phyloP scores from a whole-genome alignment of 2,888 invertebrate species.

The Elmis aenea region DNA sequence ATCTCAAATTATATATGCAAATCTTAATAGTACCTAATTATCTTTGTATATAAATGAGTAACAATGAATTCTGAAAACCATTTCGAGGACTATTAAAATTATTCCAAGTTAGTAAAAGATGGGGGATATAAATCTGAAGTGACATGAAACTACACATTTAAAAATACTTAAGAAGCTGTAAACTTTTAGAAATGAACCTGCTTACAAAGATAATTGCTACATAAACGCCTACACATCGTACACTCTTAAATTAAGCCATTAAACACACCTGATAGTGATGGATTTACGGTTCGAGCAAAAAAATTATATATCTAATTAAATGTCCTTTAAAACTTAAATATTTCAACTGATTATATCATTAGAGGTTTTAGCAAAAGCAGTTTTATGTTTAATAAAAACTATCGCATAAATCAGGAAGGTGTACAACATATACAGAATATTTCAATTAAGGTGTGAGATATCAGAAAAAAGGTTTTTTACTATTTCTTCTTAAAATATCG shows the following conservation, averaged over 20 bases:
- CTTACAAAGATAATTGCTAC: conserved; percentile 26
- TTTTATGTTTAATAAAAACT: too few species aligned
- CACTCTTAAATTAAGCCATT: conserved; percentile 30
- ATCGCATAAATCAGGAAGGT: too few species aligned
- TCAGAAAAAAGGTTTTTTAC: too few species aligned
- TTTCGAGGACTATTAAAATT: conserved; percentile 14
- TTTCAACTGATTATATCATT: too few species aligned
- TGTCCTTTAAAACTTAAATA: too few species aligned
- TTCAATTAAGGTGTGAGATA: too few species aligned
- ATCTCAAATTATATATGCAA: conserved; percentile 17
- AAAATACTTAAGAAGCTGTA: conserved; percentile 17
- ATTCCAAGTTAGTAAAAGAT: conserved; percentile 10
- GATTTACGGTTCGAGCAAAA: too few species aligned
- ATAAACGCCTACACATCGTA: conserved; percentile 27
- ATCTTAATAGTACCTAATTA: conserved; percentile 22
- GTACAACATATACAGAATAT: too few species aligned
- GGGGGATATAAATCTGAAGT: conserved; percentile 12
- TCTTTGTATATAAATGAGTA: conserved; percentile 21
- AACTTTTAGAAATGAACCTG: conserved; percentile 14
- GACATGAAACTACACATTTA: conserved; percentile 12
- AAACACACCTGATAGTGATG: conserved; percentile 24
- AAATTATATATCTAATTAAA: too few species aligned
- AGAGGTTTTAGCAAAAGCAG: too few species aligned
- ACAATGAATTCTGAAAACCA: conserved; percentile 13
- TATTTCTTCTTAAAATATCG: too few species aligned